Evolutionary conservation across 2,888 invertebrate genomes (phyloP).

Genomic region (Mesorhabditis sp.): DNA sequence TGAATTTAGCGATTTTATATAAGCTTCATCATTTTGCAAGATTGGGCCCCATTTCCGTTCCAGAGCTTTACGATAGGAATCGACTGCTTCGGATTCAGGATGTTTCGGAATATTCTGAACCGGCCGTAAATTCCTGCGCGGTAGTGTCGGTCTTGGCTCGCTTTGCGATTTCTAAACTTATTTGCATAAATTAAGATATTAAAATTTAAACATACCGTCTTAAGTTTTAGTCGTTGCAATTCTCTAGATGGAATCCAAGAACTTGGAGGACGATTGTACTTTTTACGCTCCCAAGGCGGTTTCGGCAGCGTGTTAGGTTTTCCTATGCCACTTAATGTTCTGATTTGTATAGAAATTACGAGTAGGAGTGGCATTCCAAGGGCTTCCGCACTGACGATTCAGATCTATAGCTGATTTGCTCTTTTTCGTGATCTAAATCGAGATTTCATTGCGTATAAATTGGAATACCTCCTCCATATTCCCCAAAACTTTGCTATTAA

Average conservation of each 20-base stretch:
- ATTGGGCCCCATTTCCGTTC: not conserved
- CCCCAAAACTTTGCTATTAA: not conserved
- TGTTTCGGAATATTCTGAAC: too few relatives aligned
- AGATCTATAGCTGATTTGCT: not conserved
- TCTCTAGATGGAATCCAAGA: conserved; percentile 2
- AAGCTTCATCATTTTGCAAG: not conserved
- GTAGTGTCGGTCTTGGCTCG: not conserved
- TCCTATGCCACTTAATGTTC: too few relatives aligned
- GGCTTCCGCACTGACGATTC: too few relatives aligned
- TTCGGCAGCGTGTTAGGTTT: too few relatives aligned
- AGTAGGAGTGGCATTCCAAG: too few relatives aligned
- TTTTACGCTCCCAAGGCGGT: not conserved
- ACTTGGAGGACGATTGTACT: not conserved
- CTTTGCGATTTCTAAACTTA: conserved; percentile 1
- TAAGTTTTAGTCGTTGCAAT: not conserved
- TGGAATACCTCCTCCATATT: not conserved
- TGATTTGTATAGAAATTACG: too few relatives aligned
- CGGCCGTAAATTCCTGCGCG: not conserved
- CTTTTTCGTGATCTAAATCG: not conserved
- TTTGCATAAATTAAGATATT: too few relatives aligned
- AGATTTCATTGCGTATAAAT: not conserved
- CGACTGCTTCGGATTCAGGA: too few relatives aligned
- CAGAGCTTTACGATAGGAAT: not conserved
- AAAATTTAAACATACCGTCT: too few relatives aligned
- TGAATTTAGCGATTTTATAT: not conserved